These are phyloP conservation scores for Polydrusus pterygomalis DNA, from an alignment of 2,888 invertebrate species.

Conservation along the genomic window DNA sequence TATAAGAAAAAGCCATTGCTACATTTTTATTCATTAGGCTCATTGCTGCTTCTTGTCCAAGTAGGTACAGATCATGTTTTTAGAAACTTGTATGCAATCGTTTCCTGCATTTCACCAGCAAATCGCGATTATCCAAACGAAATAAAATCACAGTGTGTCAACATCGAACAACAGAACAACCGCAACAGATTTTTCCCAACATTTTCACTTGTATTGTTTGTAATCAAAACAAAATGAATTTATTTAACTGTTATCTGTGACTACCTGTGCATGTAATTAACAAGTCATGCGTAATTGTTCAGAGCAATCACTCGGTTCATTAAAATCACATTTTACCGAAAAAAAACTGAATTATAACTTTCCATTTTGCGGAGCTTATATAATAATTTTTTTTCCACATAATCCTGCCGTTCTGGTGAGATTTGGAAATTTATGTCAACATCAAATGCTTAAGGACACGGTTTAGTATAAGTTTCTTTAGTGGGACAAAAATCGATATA, in stretches of 20 bases:
- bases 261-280: slow-evolving; percentile 19
- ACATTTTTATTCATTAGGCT: too few relatives aligned
- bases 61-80: too few relatives aligned
- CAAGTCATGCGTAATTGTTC: slow-evolving; percentile 25
- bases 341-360: slow-evolving; percentile 14
- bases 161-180: neutral
- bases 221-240: slow-evolving; percentile 16
- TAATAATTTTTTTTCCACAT: neutral
- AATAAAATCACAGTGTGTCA: slow-evolving; percentile 1
- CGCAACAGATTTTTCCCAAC: slow-evolving; percentile 17
- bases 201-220: slow-evolving; percentile 27
- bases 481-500: too few relatives aligned
- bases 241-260: slow-evolving; percentile 2
- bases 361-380: neutral
- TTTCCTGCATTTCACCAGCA: neutral
- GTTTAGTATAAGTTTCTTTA: too few relatives aligned
- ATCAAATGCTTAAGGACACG: slow-evolving; percentile 26
- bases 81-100: neutral
- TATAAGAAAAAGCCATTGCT: too few relatives aligned
- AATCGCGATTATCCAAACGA: neutral
- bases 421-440: slow-evolving; percentile 26
- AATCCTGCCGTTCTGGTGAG: neutral
- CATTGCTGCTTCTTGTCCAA: too few relatives aligned
- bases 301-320: slow-evolving; percentile 9
- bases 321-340: slow-evolving; percentile 6